phyloP scores from a whole-genome alignment of 2,797 vertebrate genomes.

The Helarctos malayanus region DNA sequence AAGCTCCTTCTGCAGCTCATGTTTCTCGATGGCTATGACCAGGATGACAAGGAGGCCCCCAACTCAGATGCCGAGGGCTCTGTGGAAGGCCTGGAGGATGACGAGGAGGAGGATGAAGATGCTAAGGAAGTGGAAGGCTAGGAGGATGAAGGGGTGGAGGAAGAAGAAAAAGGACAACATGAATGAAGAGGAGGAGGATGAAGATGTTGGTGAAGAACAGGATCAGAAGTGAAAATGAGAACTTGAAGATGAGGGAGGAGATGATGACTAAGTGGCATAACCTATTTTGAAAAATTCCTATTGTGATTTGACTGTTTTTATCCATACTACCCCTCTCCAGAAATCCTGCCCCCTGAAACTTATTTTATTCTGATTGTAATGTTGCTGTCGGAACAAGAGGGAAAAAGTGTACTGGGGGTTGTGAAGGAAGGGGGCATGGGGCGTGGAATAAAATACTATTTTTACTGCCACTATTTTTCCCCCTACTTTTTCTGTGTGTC shows the following conservation, averaged over 20 bases:
- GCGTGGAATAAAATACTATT: constrained; percentile 91
- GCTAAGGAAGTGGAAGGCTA: constrained; percentile 78
- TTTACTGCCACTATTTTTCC: constrained; percentile 90
- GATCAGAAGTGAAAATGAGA: constrained; percentile 99
- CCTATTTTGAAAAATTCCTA: constrained; percentile 90
- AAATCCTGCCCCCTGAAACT: constrained; percentile 82
- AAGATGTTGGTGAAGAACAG: constrained; percentile 93
- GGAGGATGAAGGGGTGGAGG: constrained; percentile 90
- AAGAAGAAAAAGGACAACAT: constrained; percentile 97
- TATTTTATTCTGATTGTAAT: constrained; percentile 88
- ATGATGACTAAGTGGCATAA: constrained; percentile 92
- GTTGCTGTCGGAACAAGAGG: constrained; percentile 91
- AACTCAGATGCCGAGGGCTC: constrained; percentile 96
- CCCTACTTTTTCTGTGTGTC: constrained; percentile 84
- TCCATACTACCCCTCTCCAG: constrained; percentile 86
- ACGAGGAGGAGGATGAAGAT: constrained; percentile 97
- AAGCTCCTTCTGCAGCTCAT: constrained; percentile 98
- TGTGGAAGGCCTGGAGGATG: constrained; percentile 96
- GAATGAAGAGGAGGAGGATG: constrained; percentile 96
- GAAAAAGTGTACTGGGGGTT: constrained; percentile 87
- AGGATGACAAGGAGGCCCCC: constrained; percentile 96
- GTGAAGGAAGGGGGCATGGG: constrained; percentile 84
- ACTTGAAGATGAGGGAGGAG: constrained; percentile 97
- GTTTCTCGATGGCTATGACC: constrained; percentile 97
- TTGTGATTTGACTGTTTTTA: constrained; percentile 97